A percentile compares a stretch with the other conserved stretches of the same genome.
These are phyloP conservation scores for Deroptyus accipitrinus DNA, from an alignment of 2,113 vertebrate species.

Conservation along the genomic window DNA sequence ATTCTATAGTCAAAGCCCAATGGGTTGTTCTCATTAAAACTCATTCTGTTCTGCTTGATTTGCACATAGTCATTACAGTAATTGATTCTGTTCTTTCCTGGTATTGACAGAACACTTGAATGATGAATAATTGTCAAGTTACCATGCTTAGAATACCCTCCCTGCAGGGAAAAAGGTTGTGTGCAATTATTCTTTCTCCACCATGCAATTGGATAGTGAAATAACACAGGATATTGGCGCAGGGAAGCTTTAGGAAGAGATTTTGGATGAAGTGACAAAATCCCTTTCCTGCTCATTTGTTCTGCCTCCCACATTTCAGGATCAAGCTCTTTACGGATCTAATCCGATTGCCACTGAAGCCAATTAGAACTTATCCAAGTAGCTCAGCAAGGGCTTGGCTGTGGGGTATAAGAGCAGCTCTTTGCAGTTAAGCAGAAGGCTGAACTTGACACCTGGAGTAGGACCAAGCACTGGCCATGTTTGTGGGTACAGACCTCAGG, in stretches of 20 bases:
- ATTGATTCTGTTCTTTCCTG: not conserved
- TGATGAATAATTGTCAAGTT: not conserved
- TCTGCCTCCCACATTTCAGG: not conserved
- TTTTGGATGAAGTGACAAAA: not conserved
- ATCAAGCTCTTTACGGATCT: not conserved
- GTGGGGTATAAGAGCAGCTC: not conserved
- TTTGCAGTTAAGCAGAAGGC: not conserved
- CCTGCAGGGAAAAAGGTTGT: not conserved
- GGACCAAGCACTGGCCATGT: fast-evolving
- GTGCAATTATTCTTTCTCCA: not conserved
- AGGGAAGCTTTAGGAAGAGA: not conserved
- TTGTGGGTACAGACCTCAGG: not conserved
- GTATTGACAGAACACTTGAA: not conserved
- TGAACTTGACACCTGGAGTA: not conserved
- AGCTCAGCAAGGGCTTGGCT: not conserved
- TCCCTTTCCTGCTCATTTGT: not conserved
- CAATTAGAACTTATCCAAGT: not conserved
- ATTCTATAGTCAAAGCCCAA: not conserved
- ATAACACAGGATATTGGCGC: not conserved
- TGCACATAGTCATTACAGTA: not conserved
- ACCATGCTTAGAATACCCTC: not conserved
- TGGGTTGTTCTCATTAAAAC: not conserved
- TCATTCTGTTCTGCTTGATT: not conserved
- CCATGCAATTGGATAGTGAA: not conserved
- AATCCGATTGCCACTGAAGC: not conserved